Conservation (phyloP, 2,888 invertebrate genomes). For the Idaea dimidiata region DNA sequence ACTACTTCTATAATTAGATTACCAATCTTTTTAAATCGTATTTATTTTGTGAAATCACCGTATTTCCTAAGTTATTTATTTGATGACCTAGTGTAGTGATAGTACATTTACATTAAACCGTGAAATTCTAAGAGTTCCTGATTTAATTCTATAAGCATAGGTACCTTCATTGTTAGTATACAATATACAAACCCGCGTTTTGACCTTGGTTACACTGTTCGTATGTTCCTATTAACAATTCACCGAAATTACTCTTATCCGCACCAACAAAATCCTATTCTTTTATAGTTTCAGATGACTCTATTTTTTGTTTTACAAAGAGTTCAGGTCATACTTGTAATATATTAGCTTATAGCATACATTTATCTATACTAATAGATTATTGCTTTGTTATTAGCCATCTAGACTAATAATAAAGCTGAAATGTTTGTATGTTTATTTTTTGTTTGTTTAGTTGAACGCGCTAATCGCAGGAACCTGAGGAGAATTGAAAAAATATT, state of each 20-base stretch:
- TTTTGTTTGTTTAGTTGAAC: too few species aligned
- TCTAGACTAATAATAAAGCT: too few species aligned
- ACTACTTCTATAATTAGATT: too few species aligned
- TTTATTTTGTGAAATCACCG: background rate
- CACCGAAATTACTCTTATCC: conserved; percentile 25
- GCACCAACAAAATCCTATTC: conserved; percentile 20
- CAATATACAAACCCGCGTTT: conserved; percentile 4
- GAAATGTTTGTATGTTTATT: too few species aligned
- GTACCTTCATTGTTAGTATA: background rate
- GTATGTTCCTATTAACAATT: conserved; percentile 23
- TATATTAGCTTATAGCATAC: too few species aligned
- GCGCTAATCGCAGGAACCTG: too few species aligned
- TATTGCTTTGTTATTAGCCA: too few species aligned
- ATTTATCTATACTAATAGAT: too few species aligned
- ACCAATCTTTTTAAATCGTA: too few species aligned
- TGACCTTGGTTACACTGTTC: conserved; percentile 23
- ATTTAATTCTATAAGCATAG: background rate
- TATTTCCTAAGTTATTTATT: conserved; percentile 19
- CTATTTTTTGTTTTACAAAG: background rate
- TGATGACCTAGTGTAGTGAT: background rate
- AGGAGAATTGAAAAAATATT: too few species aligned
- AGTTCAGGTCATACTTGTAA: too few species aligned
- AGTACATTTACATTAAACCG: background rate
- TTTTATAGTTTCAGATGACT: conserved; percentile 8
- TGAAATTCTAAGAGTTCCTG: background rate